Evolutionary conservation across 2,888 invertebrate species (phyloP), one percentile per base, ranked within the genome.

Genomic region (Pharmacophagus antenor): DNA sequence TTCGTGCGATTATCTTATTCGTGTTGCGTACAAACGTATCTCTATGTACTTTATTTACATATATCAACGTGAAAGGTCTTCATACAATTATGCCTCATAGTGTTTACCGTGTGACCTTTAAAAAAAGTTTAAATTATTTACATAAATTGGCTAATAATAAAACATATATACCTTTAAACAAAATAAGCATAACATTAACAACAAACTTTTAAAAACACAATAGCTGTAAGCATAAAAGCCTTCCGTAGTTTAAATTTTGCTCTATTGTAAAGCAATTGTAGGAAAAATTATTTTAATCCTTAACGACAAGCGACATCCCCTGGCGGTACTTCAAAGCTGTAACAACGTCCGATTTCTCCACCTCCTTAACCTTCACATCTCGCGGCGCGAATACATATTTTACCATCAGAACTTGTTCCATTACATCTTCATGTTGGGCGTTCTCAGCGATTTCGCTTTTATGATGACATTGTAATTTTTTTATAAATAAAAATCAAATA

Each of bases 1-100:
- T 85, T 82, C 78, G 77, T 78, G 79, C 73, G 79, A 86, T 85
- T 84, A 85, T 84, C 78, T 82, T 84, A 80, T 83, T 85, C 80
- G 47, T 58, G 25, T 53, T 53, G 23, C 21, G 23, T 58, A 27
- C 27, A 53, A 47, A 41, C 18, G 22, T 37, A 22, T 37, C 17
- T 31, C 22, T 31, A 46, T 22, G 12, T 46, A 31, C 21, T 15
- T n/a, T 46, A 51, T 17, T 10, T 41, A 42, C 17, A 4, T 5
- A 46, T 54, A 54, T 25, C 22, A 42, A 21, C 17, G 17, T 21
- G 42, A n/a, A 17, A 23, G 2, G 42, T 42, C 23, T 42, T 41
- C 10, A 27, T 27, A 27, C 7, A 27, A 27, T n/a, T n/a, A n/a
- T n/a, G n/a, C n/a, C n/a, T n/a, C n/a, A n/a, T n/a, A n/a, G n/a